phyloP scores from a whole-genome alignment of 2,113 vertebrate genomes.

The Ailuropoda melanoleuca region DNA sequence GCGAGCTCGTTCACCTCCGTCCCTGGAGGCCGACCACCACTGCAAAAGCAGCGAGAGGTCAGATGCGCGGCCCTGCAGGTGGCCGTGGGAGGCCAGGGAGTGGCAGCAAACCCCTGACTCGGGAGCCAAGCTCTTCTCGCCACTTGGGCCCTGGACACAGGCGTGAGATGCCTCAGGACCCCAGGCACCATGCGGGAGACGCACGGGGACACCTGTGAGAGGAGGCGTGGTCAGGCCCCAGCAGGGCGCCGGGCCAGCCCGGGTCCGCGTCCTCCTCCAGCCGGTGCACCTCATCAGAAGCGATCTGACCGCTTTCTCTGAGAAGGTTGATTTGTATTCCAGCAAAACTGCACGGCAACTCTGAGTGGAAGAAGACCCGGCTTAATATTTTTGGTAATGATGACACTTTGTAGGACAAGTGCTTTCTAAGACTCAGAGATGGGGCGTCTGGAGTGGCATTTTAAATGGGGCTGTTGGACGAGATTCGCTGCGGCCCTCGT shows the following conservation, averaged over 20 bases:
- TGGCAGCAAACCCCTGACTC: fast-evolving
- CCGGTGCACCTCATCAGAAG: fast-evolving
- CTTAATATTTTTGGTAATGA: conserved; percentile 61
- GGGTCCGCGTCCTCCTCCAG: fast-evolving
- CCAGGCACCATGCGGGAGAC: fast-evolving
- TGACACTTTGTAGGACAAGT: conserved; percentile 75
- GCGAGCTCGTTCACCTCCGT: too few species aligned
- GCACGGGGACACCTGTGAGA: fast-evolving
- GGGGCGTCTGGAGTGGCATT: conserved; percentile 83
- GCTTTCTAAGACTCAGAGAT: conserved; percentile 77
- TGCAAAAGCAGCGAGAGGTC: not conserved
- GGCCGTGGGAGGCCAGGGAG: fast-evolving
- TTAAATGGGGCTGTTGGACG: conserved; percentile 78
- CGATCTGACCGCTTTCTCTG: not conserved
- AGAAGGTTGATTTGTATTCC: not conserved
- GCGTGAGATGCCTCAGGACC: not conserved
- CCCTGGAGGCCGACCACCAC: fast-evolving
- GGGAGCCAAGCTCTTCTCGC: fast-evolving
- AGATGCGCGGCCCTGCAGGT: fast-evolving
- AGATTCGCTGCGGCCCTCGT: conserved; percentile 75
- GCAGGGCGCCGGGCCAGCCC: fast-evolving
- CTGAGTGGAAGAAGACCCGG: not conserved
- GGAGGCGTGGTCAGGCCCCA: fast-evolving
- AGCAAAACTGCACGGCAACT: not conserved
- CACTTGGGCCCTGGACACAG: not conserved